These are phyloP conservation scores for Octopus bimaculoides DNA, from an alignment of 1,140 invertebrate genomes.

Conservation along the genomic window DNA sequence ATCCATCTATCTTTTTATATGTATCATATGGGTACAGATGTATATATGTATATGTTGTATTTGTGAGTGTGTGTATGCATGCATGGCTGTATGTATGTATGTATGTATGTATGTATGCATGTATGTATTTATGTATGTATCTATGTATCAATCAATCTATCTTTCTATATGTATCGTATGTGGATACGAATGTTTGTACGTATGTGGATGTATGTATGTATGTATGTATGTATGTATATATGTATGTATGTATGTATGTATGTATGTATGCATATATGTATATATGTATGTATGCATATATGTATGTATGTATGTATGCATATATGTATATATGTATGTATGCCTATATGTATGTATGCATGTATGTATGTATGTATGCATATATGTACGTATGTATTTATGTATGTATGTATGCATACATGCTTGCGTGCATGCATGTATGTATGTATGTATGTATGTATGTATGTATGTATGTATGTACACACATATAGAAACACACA, in stretches of 20 bases:
- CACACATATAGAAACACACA: not conserved
- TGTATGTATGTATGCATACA: not conserved
- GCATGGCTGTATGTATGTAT: not conserved
- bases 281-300: not conserved
- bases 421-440: not conserved
- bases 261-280: not conserved
- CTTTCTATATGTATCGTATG: not conserved
- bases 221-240: not conserved
- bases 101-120: not conserved
- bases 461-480: not conserved
- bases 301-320: not conserved
- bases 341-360: not conserved
- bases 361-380: not conserved
- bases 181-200: not conserved
- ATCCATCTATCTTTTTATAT: not conserved
- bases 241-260: not conserved
- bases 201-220: not conserved
- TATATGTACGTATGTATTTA: not conserved
- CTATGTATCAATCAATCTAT: not conserved
- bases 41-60: not conserved
- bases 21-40: not conserved
- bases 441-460: not conserved
- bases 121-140: not conserved
- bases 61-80: not conserved
- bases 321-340: not conserved